Conservation (phyloP, 2,113 vertebrate genomes). For the Lethenteron camtschaticum region DNA sequence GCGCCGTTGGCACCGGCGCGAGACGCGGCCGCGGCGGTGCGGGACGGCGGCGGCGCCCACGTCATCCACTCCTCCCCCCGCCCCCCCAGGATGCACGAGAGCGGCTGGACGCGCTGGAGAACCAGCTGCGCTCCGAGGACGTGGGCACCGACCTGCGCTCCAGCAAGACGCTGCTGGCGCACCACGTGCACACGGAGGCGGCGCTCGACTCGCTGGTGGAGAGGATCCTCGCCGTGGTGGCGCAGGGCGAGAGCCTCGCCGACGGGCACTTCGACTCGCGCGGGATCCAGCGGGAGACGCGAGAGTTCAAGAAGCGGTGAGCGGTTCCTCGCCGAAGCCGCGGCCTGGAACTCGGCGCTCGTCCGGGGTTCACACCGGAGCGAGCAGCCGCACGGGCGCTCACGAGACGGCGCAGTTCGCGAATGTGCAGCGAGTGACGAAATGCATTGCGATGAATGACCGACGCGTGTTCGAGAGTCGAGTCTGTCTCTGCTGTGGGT, state of each 20-base stretch:
- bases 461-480: too few relatives aligned
- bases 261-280: conserved; percentile 46
- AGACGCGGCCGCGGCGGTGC: background rate
- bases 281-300: conserved; percentile 37
- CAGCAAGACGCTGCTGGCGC: conserved; percentile 36
- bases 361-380: too few relatives aligned
- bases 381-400: too few relatives aligned
- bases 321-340: too few relatives aligned
- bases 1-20: background rate
- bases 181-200: conserved; percentile 40
- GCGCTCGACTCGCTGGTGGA: conserved; percentile 38
- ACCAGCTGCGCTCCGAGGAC: conserved; percentile 29
- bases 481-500: too few relatives aligned
- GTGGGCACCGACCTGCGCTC: conserved; percentile 38
- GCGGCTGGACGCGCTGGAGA: conserved; percentile 48
- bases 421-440: too few relatives aligned
- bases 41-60: background rate
- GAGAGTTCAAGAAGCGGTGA: conserved; percentile 39
- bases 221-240: conserved; percentile 44
- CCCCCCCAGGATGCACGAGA: conserved; percentile 35
- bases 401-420: too few relatives aligned
- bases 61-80: background rate
- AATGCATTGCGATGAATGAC: too few relatives aligned
- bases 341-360: too few relatives aligned
- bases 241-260: conserved; percentile 28